Base-by-base conservation (phyloP, 2,797 vertebrate species). In the Myoxocephalus aenaeus region DNA sequence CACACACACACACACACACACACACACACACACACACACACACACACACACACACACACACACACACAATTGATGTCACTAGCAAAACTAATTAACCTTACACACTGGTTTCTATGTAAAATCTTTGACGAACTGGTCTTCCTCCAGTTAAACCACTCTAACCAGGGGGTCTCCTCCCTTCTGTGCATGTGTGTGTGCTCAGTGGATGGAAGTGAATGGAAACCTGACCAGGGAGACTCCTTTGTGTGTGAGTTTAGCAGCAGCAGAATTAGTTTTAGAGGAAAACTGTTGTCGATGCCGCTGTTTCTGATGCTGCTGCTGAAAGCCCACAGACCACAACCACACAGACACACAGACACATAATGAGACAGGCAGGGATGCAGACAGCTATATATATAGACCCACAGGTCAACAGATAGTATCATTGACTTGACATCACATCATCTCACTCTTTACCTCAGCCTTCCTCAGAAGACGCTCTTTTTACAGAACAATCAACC, bases 251-350 rank as follows among this genome's bases (percentile, higher is more conserved):
- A 0, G 25, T 88, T 90, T 88, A 85, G 88, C 71, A 87, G 80
- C 81, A 90, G 73, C 65, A 10, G 11, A 70, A 17, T n/a, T 0
- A 50, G 13, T 89, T 89, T 93, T 88, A 90, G 79, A 90, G 83
- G 90, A 93, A 93, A 86, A 85, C 51, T 80, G 7, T 11, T 75
- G 89, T 86, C n/a, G n/a, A 70, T 80, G 77, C 68, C 75, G 89
- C 82, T 18, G 82, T 81, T 86, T 84, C 58, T 86, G 76, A 40
- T 71, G 68, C 75, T 80, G 59, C 83, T 84, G 74, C 83, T 79
- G 81, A 87, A 86, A 90, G 83, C 86, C 91, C 91, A 92, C 90
- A 92, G 84, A 92, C 91, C 92, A 93, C 92, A 92, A 48, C 15
- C 7, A 29, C 74, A 75, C 69, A 71, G 54, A 27, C 73, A 78